Evolutionary conservation across 1,140 invertebrate species (phyloP).

Genomic region (Halotydeus destructor): DNA sequence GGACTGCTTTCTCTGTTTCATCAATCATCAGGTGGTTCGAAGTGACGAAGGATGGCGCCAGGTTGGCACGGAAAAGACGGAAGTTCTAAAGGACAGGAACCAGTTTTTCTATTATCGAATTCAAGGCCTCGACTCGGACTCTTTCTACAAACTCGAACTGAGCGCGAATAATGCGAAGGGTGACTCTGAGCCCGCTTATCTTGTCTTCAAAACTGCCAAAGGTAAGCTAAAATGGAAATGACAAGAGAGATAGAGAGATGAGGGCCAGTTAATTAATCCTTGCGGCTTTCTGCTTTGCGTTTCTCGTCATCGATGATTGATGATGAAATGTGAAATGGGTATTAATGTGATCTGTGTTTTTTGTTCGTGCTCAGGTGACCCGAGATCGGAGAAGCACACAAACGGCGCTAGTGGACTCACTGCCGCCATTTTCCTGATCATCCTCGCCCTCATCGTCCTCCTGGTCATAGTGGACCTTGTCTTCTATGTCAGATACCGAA

Average conservation of each 20-base stretch:
- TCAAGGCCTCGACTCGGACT: slow-evolving; percentile 34
- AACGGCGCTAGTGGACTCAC: not conserved
- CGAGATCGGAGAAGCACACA: not conserved
- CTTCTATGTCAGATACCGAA: not conserved
- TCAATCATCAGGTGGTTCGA: slow-evolving; percentile 1
- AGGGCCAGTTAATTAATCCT: slow-evolving; percentile 31
- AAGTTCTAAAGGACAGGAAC: not conserved
- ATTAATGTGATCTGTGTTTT: too few relatives aligned
- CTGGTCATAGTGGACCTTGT: not conserved
- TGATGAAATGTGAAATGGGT: too few relatives aligned
- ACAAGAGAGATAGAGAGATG: too few relatives aligned
- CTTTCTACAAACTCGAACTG: slow-evolving; percentile 55
- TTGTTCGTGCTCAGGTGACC: not conserved
- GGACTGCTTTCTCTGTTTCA: too few relatives aligned
- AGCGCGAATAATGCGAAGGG: slow-evolving; percentile 64
- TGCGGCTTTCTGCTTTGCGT: not conserved
- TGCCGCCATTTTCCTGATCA: not conserved
- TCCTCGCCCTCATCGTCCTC: not conserved
- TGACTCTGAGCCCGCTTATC: slow-evolving; percentile 43
- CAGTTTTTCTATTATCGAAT: not conserved
- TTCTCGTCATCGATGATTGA: not conserved
- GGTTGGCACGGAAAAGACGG: not conserved
- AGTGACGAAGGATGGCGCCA: not conserved
- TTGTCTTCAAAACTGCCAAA: slow-evolving; percentile 60
- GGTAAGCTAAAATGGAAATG: too few relatives aligned